Conservation (phyloP, 2,113 vertebrate genomes). For the Onychostoma macrolepis region DNA sequence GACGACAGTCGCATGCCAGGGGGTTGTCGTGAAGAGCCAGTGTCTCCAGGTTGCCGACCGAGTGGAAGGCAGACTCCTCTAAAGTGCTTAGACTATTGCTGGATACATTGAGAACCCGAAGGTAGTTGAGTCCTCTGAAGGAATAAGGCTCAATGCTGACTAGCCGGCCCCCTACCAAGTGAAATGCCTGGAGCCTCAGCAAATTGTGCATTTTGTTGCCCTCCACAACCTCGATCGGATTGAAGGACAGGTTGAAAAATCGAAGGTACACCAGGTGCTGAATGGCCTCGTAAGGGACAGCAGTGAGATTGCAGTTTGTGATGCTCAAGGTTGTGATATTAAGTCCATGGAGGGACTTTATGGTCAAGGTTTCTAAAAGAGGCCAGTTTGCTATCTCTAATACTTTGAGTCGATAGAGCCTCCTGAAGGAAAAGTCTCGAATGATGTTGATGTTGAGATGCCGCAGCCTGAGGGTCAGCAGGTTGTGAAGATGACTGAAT, state of each 20-base stretch:
- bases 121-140: constrained; percentile 93
- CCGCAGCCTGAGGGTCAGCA: constrained; percentile 87
- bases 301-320: constrained; percentile 91
- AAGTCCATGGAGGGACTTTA: constrained; percentile 93
- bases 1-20: constrained; percentile 93
- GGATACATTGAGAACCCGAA: constrained; percentile 93
- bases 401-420: constrained; percentile 90
- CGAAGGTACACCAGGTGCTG: constrained; percentile 93
- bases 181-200: constrained; percentile 93
- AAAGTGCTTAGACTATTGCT: constrained; percentile 90
- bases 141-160: constrained; percentile 90
- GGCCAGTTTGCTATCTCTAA: constrained; percentile 95
- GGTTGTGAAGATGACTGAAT: constrained; percentile 92
- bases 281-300: constrained; percentile 91
- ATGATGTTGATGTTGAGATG: constrained; percentile 92
- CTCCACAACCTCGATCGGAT: constrained; percentile 89
- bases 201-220: constrained; percentile 92
- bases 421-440: constrained; percentile 94
- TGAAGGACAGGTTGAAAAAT: constrained; percentile 96
- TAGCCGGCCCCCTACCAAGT: constrained; percentile 91
- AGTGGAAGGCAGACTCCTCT: constrained; percentile 95
- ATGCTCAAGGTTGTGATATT: constrained; percentile 94
- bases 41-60: constrained; percentile 95
- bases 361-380: constrained; percentile 90
- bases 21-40: constrained; percentile 95